These are phyloP conservation scores for Andrena camellia DNA, from an alignment of 2,888 invertebrate species.

Conservation along the genomic window DNA sequence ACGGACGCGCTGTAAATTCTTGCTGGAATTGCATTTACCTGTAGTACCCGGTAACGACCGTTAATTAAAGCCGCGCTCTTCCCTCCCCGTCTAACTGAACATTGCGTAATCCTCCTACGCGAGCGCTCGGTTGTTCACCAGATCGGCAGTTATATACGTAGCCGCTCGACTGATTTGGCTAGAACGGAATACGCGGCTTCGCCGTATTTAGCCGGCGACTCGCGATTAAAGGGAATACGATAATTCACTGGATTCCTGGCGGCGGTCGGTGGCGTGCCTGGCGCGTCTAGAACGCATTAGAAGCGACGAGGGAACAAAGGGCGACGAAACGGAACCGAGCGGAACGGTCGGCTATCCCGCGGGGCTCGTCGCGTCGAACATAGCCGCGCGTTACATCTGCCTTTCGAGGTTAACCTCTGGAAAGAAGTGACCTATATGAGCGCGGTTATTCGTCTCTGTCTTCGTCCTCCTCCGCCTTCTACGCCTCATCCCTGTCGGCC, in stretches of 20 bases:
- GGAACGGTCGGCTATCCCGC: neutral
- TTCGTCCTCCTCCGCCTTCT: neutral
- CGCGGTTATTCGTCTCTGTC: constrained; percentile 26
- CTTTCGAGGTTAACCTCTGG: constrained; percentile 55
- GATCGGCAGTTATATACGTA: constrained; percentile 43
- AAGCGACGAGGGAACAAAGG: constrained; percentile 28
- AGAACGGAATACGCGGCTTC: neutral
- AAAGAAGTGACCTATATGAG: constrained; percentile 21
- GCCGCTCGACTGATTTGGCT: constrained; percentile 32
- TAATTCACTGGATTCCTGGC: constrained; percentile 6
- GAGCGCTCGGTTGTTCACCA: constrained; percentile 14
- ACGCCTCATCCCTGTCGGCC: neutral
- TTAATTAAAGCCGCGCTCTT: constrained; percentile 67
- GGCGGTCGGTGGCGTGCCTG: neutral
- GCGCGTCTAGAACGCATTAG: neutral
- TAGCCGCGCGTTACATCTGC: constrained; percentile 32
- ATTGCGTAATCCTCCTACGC: constrained; percentile 63
- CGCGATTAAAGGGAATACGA: constrained; percentile 25
- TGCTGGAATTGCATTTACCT: constrained; percentile 66
- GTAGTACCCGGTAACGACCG: constrained; percentile 56
- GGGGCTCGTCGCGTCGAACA: constrained; percentile 4
- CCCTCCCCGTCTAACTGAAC: constrained; percentile 38
- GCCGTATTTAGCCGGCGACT: constrained; percentile 39
- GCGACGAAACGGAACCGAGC: neutral
- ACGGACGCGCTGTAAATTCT: constrained; percentile 67